Percentiles rank a stretch among this genome's conserved stretches.
Conservation (phyloP, 2,113 vertebrate species). For the Fukomys damarensis region DNA sequence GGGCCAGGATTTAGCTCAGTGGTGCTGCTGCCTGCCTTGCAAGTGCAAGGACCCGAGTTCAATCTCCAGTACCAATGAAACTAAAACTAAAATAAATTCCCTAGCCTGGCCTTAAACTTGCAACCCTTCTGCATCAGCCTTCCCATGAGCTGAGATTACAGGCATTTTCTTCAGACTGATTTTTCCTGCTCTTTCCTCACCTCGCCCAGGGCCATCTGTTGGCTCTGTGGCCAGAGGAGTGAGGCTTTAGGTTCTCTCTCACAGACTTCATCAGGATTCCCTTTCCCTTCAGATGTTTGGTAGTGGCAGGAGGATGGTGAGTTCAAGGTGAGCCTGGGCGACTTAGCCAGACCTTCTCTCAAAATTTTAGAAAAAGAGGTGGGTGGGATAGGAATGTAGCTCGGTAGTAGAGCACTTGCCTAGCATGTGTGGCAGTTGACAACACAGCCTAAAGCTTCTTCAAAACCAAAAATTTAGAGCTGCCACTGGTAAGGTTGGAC, state of each 20-base stretch:
- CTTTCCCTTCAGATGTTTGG: not conserved
- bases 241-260: not conserved
- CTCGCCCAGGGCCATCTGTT: not conserved
- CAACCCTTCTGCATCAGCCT: not conserved
- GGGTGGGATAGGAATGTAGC: not conserved
- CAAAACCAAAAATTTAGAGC: conserved; percentile 32
- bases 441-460: not conserved
- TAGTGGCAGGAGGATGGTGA: not conserved
- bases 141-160: not conserved
- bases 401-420: not conserved
- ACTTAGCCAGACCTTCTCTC: not conserved
- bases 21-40: too few relatives aligned
- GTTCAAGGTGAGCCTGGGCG: not conserved
- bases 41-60: too few relatives aligned
- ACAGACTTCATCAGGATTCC: not conserved
- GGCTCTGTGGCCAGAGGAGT: not conserved
- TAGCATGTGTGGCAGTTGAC: not conserved
- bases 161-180: not conserved
- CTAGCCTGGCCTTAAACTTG: not conserved
- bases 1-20: too few relatives aligned
- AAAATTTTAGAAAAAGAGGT: not conserved
- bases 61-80: too few relatives aligned
- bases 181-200: not conserved
- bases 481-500: not conserved
- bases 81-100: too few relatives aligned